Conservation (phyloP, 2,888 invertebrate genomes). For the Epinotia nisella region DNA sequence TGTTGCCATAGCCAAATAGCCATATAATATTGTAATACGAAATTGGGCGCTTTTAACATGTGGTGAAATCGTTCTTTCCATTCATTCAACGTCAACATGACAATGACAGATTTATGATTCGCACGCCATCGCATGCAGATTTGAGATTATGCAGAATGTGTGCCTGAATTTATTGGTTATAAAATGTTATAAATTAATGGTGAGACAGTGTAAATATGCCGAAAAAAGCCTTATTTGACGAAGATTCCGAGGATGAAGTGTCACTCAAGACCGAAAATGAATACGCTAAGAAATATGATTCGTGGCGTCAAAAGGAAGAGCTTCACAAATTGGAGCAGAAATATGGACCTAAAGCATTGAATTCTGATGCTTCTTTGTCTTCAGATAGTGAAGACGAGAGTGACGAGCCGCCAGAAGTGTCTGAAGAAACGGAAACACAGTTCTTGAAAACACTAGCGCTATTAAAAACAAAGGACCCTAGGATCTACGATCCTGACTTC, state of each 20-base stretch:
- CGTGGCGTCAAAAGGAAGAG: constrained; percentile 94
- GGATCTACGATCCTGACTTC: constrained; percentile 91
- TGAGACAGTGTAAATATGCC: constrained; percentile 56
- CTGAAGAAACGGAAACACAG: constrained; percentile 90
- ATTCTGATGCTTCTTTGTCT: constrained; percentile 71
- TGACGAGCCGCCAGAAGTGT: constrained; percentile 82
- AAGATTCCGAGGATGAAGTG: constrained; percentile 83
- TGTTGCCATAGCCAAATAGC: constrained; percentile 44
- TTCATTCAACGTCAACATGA: constrained; percentile 35
- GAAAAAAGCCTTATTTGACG: constrained; percentile 79
- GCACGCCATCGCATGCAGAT: no score
- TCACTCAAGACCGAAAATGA: constrained; percentile 89
- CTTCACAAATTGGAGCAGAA: constrained; percentile 91
- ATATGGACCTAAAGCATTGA: constrained; percentile 86
- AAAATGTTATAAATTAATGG: constrained; percentile 24
- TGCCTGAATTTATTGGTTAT: constrained; percentile 37
- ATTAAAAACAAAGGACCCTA: constrained; percentile 94
- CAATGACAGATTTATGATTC: constrained; percentile 8
- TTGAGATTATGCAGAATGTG: constrained; percentile 25
- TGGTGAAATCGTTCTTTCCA: constrained; percentile 6
- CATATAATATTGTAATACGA: not conserved
- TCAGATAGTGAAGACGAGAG: constrained; percentile 88
- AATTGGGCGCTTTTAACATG: not conserved
- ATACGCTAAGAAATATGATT: constrained; percentile 93
- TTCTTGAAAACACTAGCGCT: constrained; percentile 94